Evolutionary conservation across 2,113 vertebrate species (phyloP).

Genomic region (Platichthys stellatus): DNA sequence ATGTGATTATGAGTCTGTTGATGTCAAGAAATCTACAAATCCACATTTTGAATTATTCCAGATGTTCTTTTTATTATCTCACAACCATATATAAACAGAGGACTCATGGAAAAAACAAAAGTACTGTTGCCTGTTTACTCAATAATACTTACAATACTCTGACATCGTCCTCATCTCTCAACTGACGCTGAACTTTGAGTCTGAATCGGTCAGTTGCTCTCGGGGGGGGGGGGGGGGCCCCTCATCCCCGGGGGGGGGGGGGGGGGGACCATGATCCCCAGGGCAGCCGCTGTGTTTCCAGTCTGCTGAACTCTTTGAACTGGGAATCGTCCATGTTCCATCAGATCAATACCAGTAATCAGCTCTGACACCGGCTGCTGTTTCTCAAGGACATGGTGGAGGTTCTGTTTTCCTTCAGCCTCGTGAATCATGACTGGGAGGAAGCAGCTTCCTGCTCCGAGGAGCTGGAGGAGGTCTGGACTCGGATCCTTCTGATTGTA

Average conservation of each 20-base stretch:
- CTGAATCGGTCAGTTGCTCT: too few species aligned
- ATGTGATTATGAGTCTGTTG: too few species aligned
- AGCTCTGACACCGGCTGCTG: slow-evolving; percentile 82
- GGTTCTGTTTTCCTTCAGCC: too few species aligned
- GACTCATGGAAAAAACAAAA: too few species aligned
- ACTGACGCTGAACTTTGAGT: too few species aligned
- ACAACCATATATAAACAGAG: too few species aligned
- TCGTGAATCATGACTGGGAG: background rate
- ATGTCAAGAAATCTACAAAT: background rate
- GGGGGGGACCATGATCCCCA: background rate
- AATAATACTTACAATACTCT: too few species aligned
- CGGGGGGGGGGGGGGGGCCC: too few species aligned
- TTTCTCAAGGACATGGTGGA: slow-evolving; percentile 57
- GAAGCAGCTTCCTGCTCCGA: background rate
- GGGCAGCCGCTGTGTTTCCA: slow-evolving; percentile 38
- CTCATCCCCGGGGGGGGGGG: too few species aligned
- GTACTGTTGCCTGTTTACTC: too few species aligned
- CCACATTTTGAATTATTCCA: background rate
- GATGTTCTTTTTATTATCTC: too few species aligned
- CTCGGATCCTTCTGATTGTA: background rate
- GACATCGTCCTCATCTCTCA: too few species aligned
- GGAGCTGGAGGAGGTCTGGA: background rate
- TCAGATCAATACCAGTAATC: slow-evolving; percentile 85
- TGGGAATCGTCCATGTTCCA: slow-evolving; percentile 38
- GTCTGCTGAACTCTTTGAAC: slow-evolving; percentile 63